Conservation (phyloP, 2,113 vertebrate genomes). For the Balaenoptera acutorostrata region DNA sequence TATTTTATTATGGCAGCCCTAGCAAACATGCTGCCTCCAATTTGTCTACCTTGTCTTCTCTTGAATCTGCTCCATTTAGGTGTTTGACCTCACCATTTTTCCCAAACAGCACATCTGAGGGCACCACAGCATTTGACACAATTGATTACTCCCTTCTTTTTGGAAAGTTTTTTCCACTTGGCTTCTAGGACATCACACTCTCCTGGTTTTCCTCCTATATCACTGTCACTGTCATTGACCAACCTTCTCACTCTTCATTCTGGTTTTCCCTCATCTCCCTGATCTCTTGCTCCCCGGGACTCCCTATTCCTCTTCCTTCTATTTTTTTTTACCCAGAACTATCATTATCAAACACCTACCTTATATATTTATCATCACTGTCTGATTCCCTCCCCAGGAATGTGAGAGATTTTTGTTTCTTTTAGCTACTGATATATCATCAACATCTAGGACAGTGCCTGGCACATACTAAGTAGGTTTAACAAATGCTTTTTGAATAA, state of each 20-base stretch:
- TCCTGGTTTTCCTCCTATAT: neutral
- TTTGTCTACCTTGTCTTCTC: neutral
- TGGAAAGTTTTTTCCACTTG: neutral
- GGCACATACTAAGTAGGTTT: neutral
- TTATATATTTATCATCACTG: neutral
- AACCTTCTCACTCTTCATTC: neutral
- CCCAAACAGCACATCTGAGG: neutral
- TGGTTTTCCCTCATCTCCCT: neutral
- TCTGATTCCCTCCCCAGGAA: neutral
- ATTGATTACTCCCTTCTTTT: neutral
- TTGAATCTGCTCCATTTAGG: neutral
- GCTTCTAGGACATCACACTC: neutral
- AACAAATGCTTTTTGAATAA: neutral
- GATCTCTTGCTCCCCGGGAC: neutral
- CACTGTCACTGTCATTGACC: neutral
- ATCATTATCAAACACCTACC: neutral
- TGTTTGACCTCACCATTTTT: neutral
- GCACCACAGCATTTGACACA: no score
- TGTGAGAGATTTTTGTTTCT: neutral
- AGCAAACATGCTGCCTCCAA: neutral
- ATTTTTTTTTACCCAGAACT: neutral
- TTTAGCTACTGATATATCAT: neutral
- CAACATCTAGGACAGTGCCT: neutral
- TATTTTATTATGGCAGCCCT: neutral
- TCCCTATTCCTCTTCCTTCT: neutral